Percentiles rank a stretch among this genome's conserved stretches.
These are phyloP conservation scores for Beroe ovata DNA, from an alignment of 37 sponge, comb jelly and placozoan genomes.

Conservation along the genomic window DNA sequence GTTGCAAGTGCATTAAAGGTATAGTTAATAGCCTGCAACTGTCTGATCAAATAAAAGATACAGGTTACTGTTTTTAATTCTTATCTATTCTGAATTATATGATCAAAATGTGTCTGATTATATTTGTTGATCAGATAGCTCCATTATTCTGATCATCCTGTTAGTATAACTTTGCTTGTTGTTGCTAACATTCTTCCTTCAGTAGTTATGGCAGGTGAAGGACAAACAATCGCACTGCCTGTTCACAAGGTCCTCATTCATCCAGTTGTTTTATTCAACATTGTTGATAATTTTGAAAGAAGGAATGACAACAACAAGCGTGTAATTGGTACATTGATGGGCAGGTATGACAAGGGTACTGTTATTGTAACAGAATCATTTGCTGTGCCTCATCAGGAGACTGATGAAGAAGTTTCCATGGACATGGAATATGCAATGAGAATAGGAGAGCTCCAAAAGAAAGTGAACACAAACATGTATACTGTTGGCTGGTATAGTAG, in stretches of 20 bases:
- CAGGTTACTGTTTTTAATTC: too few species aligned
- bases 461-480: constrained; percentile 62
- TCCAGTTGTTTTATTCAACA: constrained; percentile 62
- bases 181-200: too few species aligned
- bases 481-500: constrained; percentile 64
- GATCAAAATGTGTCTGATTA: too few species aligned
- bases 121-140: too few species aligned
- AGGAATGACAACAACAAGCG: constrained; percentile 63
- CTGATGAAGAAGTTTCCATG: constrained; percentile 66
- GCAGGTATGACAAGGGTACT: constrained; percentile 50
- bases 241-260: constrained; percentile 46
- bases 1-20: too few species aligned
- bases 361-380: constrained; percentile 46
- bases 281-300: constrained; percentile 59
- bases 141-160: too few species aligned
- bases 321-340: constrained; percentile 55
- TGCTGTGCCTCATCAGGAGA: constrained; percentile 64
- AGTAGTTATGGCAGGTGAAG: constrained; percentile 51
- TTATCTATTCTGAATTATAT: too few species aligned
- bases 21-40: too few species aligned
- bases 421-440: constrained; percentile 65
- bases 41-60: too few species aligned
- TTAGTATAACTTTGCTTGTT: too few species aligned
- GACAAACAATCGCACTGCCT: constrained; percentile 5
- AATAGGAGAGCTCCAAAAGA: constrained; percentile 57